Base-by-base conservation (phyloP, 35 echinoderm and acorn worm species). In the Diadema setosum region DNA sequence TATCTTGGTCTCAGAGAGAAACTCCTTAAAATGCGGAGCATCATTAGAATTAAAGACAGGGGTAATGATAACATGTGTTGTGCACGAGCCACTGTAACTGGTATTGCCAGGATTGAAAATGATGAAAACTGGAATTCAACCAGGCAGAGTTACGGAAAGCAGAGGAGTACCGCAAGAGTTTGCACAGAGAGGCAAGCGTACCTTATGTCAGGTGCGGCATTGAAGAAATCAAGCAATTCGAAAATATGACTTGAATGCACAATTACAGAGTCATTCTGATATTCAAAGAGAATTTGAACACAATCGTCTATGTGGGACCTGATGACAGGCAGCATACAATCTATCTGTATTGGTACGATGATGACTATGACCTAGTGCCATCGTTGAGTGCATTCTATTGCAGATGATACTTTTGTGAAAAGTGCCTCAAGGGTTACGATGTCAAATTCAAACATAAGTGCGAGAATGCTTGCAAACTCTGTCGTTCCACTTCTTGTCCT, bases 51-150 rank as follows among this genome's bases (percentile, higher is more conserved):
- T n/a, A n/a, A n/a, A n/a, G n/a, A n/a, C n/a, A n/a, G n/a, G n/a
- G n/a, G n/a, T n/a, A n/a, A 61, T 33, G 89, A 91, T 55, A 24
- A 91, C 15, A 45, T 91, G 65, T 85, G 89, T 24, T 91, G 89
- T 75, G 82, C 89, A 29, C 45, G 26, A 18, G 89, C 89, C 0
- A 87, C 75, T 3, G 81, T 76, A 29, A 85, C 81, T 0, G 82
- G 17, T 44, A 91, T 55, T 7, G 82, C 82, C n/a, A 49, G 46
- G 40, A 46, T 87, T 1, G 83, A 85, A 23, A 42, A 42, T 36
- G 56, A 86, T 74, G n/a, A 40, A 75, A 32, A 86, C 8, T 87
- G 70, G 45, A 61, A 80, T 41, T 21, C 83, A 25, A 87, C 87
- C 23, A 0, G 73, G 4, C 46, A 81, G 5, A 84, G 90, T 34